Conservation (phyloP, 2,113 vertebrate genomes). For the Shinisaurus crocodilurus region DNA sequence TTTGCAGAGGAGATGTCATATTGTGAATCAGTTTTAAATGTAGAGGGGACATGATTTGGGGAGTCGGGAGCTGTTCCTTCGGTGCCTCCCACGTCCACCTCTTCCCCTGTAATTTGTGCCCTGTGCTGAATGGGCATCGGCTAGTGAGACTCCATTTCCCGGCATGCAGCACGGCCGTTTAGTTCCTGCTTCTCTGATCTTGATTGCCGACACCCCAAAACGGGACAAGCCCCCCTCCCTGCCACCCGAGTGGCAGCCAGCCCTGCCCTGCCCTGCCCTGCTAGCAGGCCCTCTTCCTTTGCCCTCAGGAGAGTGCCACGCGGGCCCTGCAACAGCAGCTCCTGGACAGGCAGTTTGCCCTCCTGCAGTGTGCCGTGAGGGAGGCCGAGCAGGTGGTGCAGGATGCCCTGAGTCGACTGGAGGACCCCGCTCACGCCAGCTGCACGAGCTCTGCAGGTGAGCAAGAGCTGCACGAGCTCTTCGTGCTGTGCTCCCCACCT, state of each 20-base stretch:
- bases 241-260: too few species aligned
- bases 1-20: neutral
- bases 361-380: constrained; percentile 77
- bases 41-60: neutral
- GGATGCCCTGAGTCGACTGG: constrained; percentile 85
- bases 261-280: neutral
- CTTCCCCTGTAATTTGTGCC: neutral
- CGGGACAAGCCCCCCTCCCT: too few species aligned
- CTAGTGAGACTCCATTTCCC: too few species aligned
- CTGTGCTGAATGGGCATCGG: neutral
- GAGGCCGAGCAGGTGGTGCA: constrained; percentile 86
- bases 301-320: constrained; percentile 82
- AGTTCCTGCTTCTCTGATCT: neutral
- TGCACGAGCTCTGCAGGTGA: constrained; percentile 91
- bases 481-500: neutral
- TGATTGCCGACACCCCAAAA: neutral
- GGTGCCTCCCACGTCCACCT: too few species aligned
- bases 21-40: too few species aligned
- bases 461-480: too few species aligned
- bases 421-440: constrained; percentile 88
- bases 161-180: neutral
- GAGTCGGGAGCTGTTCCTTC: neutral
- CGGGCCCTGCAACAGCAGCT: constrained; percentile 75
- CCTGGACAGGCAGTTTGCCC: constrained; percentile 77
- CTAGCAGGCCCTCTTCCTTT: accelerated